phyloP scores from a whole-genome alignment of 2,888 invertebrate species.

The Periphyllus acericola region DNA sequence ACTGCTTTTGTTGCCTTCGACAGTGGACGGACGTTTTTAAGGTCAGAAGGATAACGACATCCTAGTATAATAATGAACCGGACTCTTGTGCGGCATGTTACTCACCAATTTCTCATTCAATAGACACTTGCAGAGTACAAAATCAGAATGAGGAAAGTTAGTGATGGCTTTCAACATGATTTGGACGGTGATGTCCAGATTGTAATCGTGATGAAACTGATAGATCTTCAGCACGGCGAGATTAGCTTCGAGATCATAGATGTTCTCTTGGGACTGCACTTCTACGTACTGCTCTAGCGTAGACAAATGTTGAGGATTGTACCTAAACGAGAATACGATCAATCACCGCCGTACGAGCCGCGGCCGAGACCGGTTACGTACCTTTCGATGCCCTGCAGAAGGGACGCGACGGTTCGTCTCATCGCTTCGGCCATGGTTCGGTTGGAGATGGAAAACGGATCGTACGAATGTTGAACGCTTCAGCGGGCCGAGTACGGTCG shows the following conservation, averaged over 20 bases:
- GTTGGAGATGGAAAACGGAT: background rate
- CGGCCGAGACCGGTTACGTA: constrained; percentile 69
- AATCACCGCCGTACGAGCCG: no score
- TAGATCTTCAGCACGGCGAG: constrained; percentile 95
- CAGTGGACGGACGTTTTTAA: no score
- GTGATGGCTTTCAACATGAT: constrained; percentile 95
- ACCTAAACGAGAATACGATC: no score
- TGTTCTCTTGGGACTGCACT: constrained; percentile 90
- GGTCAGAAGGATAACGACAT: no score
- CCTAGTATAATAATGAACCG: no score
- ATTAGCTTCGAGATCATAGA: constrained; percentile 97
- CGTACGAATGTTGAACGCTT: background rate
- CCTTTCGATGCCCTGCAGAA: constrained; percentile 94
- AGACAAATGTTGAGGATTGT: constrained; percentile 94
- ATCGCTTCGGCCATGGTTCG: constrained; percentile 80
- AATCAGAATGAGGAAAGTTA: constrained; percentile 97
- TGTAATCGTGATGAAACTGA: constrained; percentile 90
- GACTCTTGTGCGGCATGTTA: constrained; percentile 33
- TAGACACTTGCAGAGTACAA: constrained; percentile 96
- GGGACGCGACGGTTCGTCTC: constrained; percentile 85
- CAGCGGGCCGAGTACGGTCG: no score
- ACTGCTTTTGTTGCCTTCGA: no score
- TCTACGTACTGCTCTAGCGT: constrained; percentile 93
- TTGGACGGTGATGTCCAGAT: constrained; percentile 84
- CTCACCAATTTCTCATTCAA: constrained; percentile 79